Conservation (phyloP, 2,888 invertebrate genomes). For the Tupiocoris notatus region DNA sequence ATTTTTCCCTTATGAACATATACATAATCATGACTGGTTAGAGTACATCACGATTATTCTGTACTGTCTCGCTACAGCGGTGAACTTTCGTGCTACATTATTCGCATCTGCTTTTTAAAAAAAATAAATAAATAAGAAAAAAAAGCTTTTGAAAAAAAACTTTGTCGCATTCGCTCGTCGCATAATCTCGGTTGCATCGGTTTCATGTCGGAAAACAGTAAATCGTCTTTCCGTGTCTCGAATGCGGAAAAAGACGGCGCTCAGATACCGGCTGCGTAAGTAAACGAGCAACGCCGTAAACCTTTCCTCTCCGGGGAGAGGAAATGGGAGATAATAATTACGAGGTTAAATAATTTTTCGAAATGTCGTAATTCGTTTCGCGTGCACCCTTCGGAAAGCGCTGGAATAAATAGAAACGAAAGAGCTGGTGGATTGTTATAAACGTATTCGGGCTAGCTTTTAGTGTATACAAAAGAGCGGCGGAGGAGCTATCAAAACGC, state of each 20-base stretch:
- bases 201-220: constrained; percentile 6
- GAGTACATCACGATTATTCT: too few species aligned
- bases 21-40: too few species aligned
- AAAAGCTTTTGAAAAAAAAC: too few species aligned
- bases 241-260: background rate
- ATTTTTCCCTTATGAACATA: too few species aligned
- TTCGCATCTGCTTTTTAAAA: too few species aligned
- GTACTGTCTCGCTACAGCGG: too few species aligned
- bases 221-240: constrained; percentile 3
- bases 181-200: constrained; percentile 2
- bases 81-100: too few species aligned
- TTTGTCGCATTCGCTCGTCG: background rate
- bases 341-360: constrained; percentile 32
- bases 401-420: constrained; percentile 28
- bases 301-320: background rate
- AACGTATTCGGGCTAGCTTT: background rate
- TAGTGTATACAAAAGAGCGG: constrained; percentile 1
- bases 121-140: too few species aligned
- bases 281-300: background rate
- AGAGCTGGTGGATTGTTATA: background rate
- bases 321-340: constrained; percentile 12
- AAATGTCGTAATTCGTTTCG: constrained; percentile 37
- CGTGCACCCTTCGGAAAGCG: constrained; percentile 25
- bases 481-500: constrained; percentile 16
- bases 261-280: background rate